Conservation (phyloP, 2,888 invertebrate genomes). For the Neoscelio sp. region DNA sequence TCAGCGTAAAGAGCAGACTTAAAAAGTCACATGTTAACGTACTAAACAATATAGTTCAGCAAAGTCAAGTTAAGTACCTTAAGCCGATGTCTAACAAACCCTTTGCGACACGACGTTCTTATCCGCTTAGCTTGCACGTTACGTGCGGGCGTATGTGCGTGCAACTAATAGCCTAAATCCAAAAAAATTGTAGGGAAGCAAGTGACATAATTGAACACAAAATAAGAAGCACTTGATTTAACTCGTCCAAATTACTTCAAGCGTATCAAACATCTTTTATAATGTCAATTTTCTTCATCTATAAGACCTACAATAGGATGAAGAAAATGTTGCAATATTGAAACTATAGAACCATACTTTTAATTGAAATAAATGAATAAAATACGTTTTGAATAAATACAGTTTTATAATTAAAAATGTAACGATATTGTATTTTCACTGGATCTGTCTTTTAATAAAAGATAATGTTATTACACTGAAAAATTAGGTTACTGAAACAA, state of each 20-base stretch:
- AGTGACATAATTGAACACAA: constrained; percentile 36
- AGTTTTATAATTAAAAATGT: too few relatives aligned
- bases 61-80: constrained; percentile 21
- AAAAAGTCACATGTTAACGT: constrained; percentile 6
- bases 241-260: constrained; percentile 21
- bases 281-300: too few relatives aligned
- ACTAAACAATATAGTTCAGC: constrained; percentile 17
- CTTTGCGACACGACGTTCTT: constrained; percentile 40
- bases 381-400: too few relatives aligned
- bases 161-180: constrained; percentile 49
- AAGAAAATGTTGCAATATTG: too few relatives aligned
- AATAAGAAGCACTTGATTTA: constrained; percentile 40
- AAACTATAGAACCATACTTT: too few relatives aligned
- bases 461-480: too few relatives aligned
- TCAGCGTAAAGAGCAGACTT: not conserved
- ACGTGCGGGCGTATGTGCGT: constrained; percentile 54
- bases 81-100: constrained; percentile 17
- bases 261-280: constrained; percentile 3
- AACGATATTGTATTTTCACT: too few relatives aligned
- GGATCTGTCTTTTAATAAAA: too few relatives aligned
- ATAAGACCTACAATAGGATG: too few relatives aligned
- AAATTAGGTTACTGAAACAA: too few relatives aligned
- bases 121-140: constrained; percentile 24
- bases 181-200: constrained; percentile 43
- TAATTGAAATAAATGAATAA: too few relatives aligned